phyloP scores from a whole-genome alignment of 1,140 invertebrate species.

The Ganaspis sp. region DNA sequence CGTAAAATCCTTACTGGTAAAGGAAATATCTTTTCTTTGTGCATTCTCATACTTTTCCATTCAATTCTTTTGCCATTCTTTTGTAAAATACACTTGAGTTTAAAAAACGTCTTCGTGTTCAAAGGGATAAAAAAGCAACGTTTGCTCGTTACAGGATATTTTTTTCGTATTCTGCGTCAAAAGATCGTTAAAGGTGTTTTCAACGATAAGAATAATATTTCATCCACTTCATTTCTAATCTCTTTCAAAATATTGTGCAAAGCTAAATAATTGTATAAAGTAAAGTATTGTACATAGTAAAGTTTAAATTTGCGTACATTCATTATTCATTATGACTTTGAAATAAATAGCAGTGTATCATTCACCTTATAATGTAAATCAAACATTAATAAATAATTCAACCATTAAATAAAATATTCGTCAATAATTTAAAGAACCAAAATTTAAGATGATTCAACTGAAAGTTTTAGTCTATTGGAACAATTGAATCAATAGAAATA shows the following conservation, averaged over 20 bases:
- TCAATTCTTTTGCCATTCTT: neutral
- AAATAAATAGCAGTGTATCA: too few relatives aligned
- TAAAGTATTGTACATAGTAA: too few relatives aligned
- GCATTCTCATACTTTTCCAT: neutral
- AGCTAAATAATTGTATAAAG: too few relatives aligned
- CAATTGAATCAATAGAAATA: too few relatives aligned
- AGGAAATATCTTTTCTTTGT: neutral
- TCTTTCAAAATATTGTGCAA: neutral
- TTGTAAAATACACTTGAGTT: neutral
- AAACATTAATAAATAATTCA: too few relatives aligned
- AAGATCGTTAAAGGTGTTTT: neutral
- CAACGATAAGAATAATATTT: neutral
- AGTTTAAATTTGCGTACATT: too few relatives aligned
- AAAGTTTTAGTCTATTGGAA: too few relatives aligned
- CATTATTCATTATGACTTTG: neutral
- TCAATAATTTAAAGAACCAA: too few relatives aligned
- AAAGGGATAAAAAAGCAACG: neutral
- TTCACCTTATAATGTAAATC: too few relatives aligned
- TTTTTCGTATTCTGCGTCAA: neutral
- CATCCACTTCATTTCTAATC: neutral
- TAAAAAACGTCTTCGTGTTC: neutral
- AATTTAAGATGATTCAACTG: too few relatives aligned
- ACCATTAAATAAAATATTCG: too few relatives aligned
- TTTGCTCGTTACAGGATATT: conserved; percentile 12
- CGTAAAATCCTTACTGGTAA: neutral